Conservation (phyloP, 1,140 invertebrate species). For the Prorops nasuta region DNA sequence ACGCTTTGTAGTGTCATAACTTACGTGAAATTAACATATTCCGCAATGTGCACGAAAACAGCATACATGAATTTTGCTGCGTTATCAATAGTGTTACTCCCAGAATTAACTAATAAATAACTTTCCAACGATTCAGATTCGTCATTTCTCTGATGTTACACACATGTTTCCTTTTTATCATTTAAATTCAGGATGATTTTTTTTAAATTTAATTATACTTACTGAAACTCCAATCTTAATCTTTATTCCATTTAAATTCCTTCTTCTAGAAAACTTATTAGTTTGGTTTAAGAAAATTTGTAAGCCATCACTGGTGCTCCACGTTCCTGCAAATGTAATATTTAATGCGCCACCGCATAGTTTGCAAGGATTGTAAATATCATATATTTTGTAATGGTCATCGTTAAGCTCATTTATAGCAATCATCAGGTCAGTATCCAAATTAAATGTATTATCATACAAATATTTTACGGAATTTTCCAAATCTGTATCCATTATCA, state of each 20-base stretch:
- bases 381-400: conserved; percentile 12
- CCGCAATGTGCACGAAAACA: conserved; percentile 6
- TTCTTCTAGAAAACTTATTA: conserved; percentile 17
- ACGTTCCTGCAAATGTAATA: conserved; percentile 17
- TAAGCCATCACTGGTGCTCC: conserved; percentile 10
- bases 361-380: conserved; percentile 29
- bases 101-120: no score
- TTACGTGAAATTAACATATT: conserved; percentile 31
- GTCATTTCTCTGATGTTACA: no score
- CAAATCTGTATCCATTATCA: conserved; percentile 15
- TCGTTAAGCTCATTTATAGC: not conserved
- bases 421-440: conserved; percentile 22
- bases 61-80: conserved; percentile 24
- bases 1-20: no score
- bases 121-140: no score
- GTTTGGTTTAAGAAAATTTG: not conserved
- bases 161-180: no score
- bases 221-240: conserved; percentile 10
- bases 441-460: conserved; percentile 25
- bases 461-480: conserved; percentile 2
- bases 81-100: conserved; percentile 15
- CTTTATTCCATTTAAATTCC: conserved; percentile 13
- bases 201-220: no score
- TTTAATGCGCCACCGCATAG: conserved; percentile 21
- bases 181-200: no score